Conservation (phyloP, 2,888 invertebrate genomes). For the Plebejus melissa region DNA sequence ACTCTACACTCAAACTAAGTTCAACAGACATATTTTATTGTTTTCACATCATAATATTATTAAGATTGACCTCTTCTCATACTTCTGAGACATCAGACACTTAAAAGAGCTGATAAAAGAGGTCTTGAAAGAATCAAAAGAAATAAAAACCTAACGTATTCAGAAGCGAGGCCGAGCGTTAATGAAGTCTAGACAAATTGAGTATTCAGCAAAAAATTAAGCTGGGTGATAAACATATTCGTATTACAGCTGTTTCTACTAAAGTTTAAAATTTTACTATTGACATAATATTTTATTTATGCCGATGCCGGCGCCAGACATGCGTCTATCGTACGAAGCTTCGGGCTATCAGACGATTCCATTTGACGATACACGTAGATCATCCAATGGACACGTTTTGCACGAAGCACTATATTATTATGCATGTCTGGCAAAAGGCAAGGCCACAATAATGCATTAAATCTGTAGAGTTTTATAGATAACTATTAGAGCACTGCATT, state of each 20-base stretch:
- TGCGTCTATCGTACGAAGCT: too few relatives aligned
- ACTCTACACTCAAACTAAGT: too few relatives aligned
- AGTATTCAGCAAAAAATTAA: not conserved
- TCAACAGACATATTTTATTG: not conserved
- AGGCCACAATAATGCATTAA: not conserved
- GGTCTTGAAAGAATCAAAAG: conserved; percentile 3
- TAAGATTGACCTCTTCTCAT: not conserved
- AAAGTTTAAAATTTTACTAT: not conserved
- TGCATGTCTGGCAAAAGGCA: not conserved
- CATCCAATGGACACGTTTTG: too few relatives aligned
- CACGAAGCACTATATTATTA: too few relatives aligned
- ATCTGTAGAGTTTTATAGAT: not conserved
- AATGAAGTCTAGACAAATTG: conserved; percentile 5
- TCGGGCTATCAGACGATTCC: too few relatives aligned
- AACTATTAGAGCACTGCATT: not conserved
- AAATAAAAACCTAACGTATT: not conserved
- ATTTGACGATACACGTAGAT: too few relatives aligned
- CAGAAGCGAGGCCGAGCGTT: not conserved
- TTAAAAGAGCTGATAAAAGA: conserved; percentile 1
- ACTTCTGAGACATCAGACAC: not conserved
- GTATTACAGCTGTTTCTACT: not conserved
- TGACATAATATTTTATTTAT: not conserved
- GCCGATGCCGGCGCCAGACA: too few relatives aligned
- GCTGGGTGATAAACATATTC: not conserved
- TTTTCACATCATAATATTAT: not conserved